phyloP scores from a whole-genome alignment of 2,113 vertebrate genomes.

The Neomonachus schauinslandi region DNA sequence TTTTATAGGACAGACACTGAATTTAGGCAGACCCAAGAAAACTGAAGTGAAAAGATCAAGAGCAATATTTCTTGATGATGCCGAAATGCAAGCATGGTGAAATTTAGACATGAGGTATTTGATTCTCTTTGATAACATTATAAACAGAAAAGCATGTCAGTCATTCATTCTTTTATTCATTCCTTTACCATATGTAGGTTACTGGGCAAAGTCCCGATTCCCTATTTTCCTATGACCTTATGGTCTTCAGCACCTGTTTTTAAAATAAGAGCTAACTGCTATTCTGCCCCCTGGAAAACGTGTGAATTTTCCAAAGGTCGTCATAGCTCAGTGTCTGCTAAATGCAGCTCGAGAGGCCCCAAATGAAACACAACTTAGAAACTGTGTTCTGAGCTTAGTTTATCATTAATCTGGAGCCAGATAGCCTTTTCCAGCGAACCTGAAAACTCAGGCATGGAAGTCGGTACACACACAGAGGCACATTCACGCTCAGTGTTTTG shows the following conservation, averaged over 20 bases:
- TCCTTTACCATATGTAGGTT: background rate
- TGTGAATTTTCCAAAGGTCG: background rate
- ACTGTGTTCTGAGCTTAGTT: background rate
- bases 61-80: background rate
- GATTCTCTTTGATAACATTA: background rate
- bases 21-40: background rate
- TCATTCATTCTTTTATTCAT: background rate
- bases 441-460: background rate
- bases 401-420: constrained; percentile 37
- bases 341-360: background rate
- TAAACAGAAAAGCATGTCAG: background rate
- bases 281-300: background rate
- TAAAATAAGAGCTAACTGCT: background rate
- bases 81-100: background rate
- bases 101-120: background rate
- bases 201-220: background rate
- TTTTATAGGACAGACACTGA: background rate
- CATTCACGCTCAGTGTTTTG: background rate
- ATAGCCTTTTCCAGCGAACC: background rate
- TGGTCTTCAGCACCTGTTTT: background rate
- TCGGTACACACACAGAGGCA: background rate
- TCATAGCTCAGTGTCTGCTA: background rate
- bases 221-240: background rate
- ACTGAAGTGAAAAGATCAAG: background rate
- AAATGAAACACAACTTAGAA: background rate